Conservation (phyloP, 2,888 invertebrate genomes). For the Pachymerium ferrugineum region DNA sequence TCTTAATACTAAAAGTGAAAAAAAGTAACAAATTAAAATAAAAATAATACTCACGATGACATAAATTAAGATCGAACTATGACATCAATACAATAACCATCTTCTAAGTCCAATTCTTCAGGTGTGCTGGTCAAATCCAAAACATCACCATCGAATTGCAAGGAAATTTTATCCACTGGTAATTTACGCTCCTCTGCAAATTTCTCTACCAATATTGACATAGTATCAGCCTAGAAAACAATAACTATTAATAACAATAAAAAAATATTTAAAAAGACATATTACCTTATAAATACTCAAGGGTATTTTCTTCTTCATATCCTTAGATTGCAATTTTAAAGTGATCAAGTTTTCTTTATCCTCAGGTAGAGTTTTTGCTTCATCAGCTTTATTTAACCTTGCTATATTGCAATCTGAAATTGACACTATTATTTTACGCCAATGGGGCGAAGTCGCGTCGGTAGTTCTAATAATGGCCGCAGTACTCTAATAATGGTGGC, state of each 20-base stretch:
- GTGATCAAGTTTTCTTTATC: background rate
- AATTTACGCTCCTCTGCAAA: constrained; percentile 52
- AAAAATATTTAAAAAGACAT: background rate
- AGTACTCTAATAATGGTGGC: too few relatives aligned
- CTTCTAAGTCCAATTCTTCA: constrained; percentile 52
- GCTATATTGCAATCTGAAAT: constrained; percentile 12
- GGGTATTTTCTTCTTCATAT: constrained; percentile 5
- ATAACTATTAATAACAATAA: background rate
- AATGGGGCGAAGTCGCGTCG: too few relatives aligned
- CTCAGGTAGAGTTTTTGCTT: background rate
- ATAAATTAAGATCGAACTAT: background rate
- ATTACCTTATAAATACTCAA: background rate
- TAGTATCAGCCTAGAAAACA: constrained; percentile 43
- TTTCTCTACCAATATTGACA: constrained; percentile 50
- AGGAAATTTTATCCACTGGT: constrained; percentile 49
- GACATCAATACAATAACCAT: constrained; percentile 55
- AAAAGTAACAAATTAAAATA: too few relatives aligned
- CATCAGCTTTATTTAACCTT: background rate
- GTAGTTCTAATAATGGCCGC: too few relatives aligned
- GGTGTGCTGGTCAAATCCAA: constrained; percentile 50
- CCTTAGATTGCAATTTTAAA: constrained; percentile 27
- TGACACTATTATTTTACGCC: background rate
- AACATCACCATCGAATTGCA: constrained; percentile 56
- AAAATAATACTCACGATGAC: too few relatives aligned
- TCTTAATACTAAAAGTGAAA: too few relatives aligned